Evolutionary conservation across 2,113 vertebrate species (phyloP), one percentile per base, ranked within the genome.

Genomic region (Perca flavescens): DNA sequence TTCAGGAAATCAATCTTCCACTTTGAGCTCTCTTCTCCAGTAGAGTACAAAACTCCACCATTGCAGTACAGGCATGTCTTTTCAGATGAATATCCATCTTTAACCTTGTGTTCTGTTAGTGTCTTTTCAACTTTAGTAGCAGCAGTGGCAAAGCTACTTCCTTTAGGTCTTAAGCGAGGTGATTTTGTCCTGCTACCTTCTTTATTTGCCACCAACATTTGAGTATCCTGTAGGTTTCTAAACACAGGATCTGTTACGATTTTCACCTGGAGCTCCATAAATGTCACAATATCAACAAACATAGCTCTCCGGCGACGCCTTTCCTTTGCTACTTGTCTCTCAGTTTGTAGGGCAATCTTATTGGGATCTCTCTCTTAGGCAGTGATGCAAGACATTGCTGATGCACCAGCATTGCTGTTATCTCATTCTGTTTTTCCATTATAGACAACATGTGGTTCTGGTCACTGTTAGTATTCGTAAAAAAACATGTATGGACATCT

Each of bases 1-100:
- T 65, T 64, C 52, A 57, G 28, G 17, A 80, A 79, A 34, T 22
- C 15, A 2, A 73, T 52, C 17, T 80, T 73, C 12, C 22, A 64
- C 21, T 57, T 3, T 71, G 49, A 12, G 25, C 25, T 7, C 5
- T 56, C 10, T 34, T 43, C 25, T 65, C n/a, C 58, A 56, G 36
- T 43, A 56, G 34, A 17, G 16, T 3, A 3, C 78, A 64, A 5
- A 5, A 21, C n/a, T 80, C 25, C 19, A 17, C 17, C 31, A 5
- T 40, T 36, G 3, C 61, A 70, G 11, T 25, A 68, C 1, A 43
- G 47, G 12, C 56, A 40, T 25, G 28, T 17, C 10, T 36, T 62
- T 15, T 43, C 47, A 9, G 16, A 1, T 61, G 13, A 34, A 28
- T 17, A 8, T 34, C 31, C 8, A 8, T 61, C 31, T 34, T 17